A percentile compares a stretch with the other conserved stretches of the same genome.
Evolutionary conservation across 2,113 vertebrate species (phyloP).

Genomic region (Peromyscus leucopus): DNA sequence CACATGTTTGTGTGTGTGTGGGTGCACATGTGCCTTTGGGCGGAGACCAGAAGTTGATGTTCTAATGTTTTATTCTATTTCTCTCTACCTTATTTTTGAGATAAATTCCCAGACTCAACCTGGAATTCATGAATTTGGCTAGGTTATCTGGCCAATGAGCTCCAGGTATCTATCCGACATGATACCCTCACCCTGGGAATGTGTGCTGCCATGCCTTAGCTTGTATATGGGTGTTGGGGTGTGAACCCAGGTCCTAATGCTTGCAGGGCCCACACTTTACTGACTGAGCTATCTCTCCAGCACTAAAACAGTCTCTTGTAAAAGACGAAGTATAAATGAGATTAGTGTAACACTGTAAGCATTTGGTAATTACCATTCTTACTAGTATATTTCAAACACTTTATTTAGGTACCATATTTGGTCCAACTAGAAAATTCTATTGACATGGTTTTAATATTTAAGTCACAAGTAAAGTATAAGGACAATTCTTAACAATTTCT

Average conservation of each 20-base stretch:
- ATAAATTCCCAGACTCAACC: neutral
- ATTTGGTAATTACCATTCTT: neutral
- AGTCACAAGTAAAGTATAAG: slow-evolving; percentile 10
- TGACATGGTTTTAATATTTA: slow-evolving; percentile 47
- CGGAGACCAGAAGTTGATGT: too few species aligned
- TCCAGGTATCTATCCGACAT: neutral
- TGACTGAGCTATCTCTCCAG: neutral
- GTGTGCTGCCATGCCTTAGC: neutral
- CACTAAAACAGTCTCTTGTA: neutral
- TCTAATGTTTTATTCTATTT: too few species aligned
- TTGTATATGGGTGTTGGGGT: neutral
- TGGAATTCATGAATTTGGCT: neutral
- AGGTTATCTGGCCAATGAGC: neutral
- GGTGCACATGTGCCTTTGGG: neutral
- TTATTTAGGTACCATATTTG: neutral
- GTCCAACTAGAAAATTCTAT: slow-evolving; percentile 24
- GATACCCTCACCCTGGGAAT: neutral
- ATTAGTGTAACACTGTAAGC: neutral
- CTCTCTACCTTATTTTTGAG: neutral
- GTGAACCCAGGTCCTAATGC: neutral
- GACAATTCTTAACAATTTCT: slow-evolving; percentile 10
- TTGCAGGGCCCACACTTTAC: neutral
- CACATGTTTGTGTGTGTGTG: neutral
- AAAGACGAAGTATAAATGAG: neutral
- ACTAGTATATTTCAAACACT: slow-evolving; percentile 2